These are phyloP conservation scores for Melipona quadrifasciata DNA, from an alignment of 1,140 invertebrate species.

Conservation along the genomic window DNA sequence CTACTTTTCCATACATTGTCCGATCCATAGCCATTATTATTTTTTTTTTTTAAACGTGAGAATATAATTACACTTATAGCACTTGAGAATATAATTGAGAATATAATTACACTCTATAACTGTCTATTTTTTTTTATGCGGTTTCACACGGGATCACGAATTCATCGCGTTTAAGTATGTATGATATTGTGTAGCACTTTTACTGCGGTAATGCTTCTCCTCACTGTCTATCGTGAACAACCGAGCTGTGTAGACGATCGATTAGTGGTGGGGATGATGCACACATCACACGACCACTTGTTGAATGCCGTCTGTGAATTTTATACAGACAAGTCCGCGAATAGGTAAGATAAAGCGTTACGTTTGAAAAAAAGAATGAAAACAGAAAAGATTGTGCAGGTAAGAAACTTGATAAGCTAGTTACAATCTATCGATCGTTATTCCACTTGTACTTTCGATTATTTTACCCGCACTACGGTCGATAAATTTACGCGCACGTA, in stretches of 20 bases:
- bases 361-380: too few species aligned
- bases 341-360: too few species aligned
- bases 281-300: conserved; percentile 44
- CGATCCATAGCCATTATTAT: conserved; percentile 85
- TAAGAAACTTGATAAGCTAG: background rate
- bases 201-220: conserved; percentile 37
- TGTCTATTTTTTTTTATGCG: background rate
- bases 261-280: conserved; percentile 37
- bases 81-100: background rate
- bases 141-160: background rate
- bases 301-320: conserved; percentile 45
- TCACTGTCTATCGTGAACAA: conserved; percentile 31
- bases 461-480: background rate
- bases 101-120: background rate
- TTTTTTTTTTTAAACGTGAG: background rate
- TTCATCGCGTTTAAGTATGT: background rate
- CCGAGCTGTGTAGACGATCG: conserved; percentile 38
- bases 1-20: conserved; percentile 92
- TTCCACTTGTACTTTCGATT: background rate
- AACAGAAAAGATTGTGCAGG: background rate
- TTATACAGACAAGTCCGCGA: background rate
- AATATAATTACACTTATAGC: background rate
- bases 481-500: background rate
- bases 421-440: background rate
- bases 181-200: conserved; percentile 34